phyloP scores from a whole-genome alignment of 1,140 invertebrate genomes.

The Spodoptera frugiperda region DNA sequence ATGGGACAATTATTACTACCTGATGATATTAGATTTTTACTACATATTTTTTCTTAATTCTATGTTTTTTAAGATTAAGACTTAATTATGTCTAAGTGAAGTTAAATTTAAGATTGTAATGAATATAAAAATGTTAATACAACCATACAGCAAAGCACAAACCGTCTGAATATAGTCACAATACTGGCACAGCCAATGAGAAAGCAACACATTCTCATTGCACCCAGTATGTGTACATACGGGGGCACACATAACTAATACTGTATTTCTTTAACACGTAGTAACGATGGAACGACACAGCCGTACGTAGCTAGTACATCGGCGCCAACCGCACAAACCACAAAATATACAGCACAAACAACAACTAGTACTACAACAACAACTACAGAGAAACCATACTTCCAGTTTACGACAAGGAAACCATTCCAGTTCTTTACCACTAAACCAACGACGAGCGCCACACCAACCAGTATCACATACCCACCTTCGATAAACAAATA shows the following conservation, averaged over 20 bases:
- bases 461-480: conserved; percentile 60
- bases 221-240: conserved; percentile 62
- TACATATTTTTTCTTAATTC: not conserved
- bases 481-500: conserved; percentile 77
- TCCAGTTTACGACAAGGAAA: conserved; percentile 65
- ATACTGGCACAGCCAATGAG: conserved; percentile 60
- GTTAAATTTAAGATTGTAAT: not conserved
- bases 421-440: conserved; percentile 66
- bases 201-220: conserved; percentile 60
- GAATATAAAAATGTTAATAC: conserved; percentile 10
- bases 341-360: conserved; percentile 52
- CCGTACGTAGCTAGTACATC: conserved; percentile 74
- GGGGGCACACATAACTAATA: conserved; percentile 61
- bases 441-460: conserved; percentile 60
- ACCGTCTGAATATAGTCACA: conserved; percentile 53
- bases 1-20: too few relatives aligned
- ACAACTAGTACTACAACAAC: conserved; percentile 55
- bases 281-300: conserved; percentile 80
- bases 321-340: conserved; percentile 59
- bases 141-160: conserved; percentile 1
- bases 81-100: not conserved
- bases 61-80: not conserved
- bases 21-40: not conserved
- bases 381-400: conserved; percentile 66
- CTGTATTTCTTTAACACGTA: conserved; percentile 72